phyloP scores from a whole-genome alignment of 2,113 vertebrate genomes.

The Sarotherodon lohbergeri region DNA sequence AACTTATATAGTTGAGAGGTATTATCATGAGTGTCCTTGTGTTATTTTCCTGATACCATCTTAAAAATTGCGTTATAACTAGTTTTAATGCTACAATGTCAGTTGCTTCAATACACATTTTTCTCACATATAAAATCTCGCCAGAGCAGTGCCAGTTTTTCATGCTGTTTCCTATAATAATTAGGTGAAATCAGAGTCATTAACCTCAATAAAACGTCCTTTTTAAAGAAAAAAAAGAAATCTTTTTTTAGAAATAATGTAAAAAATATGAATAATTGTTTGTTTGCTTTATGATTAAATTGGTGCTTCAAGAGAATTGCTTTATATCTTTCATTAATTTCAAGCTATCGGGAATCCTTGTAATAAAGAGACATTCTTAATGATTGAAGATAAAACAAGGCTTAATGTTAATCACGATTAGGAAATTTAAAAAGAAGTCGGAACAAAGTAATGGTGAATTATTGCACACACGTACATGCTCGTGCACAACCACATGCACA shows the following conservation, averaged over 20 bases:
- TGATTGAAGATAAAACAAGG: background rate
- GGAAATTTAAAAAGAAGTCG: background rate
- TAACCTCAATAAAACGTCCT: background rate
- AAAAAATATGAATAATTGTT: background rate
- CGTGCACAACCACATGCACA: background rate
- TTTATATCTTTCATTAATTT: background rate
- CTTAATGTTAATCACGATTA: background rate
- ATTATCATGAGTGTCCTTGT: background rate
- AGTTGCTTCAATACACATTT: accelerated
- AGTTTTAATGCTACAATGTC: background rate
- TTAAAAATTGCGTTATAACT: background rate
- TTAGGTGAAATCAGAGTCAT: background rate
- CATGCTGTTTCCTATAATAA: background rate
- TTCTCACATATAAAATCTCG: accelerated
- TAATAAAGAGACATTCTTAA: background rate
- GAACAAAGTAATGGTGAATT: conserved; percentile 4
- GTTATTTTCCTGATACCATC: background rate
- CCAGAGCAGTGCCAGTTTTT: background rate
- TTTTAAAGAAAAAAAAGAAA: background rate
- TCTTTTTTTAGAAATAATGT: background rate
- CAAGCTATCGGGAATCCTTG: background rate
- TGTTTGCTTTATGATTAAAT: background rate
- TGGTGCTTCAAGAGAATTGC: background rate
- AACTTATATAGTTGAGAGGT: background rate
- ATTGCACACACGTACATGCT: background rate